Percentiles rank a stretch among this genome's conserved stretches.
Evolutionary conservation across 2,113 vertebrate species (phyloP).

Genomic region (Calypte anna): DNA sequence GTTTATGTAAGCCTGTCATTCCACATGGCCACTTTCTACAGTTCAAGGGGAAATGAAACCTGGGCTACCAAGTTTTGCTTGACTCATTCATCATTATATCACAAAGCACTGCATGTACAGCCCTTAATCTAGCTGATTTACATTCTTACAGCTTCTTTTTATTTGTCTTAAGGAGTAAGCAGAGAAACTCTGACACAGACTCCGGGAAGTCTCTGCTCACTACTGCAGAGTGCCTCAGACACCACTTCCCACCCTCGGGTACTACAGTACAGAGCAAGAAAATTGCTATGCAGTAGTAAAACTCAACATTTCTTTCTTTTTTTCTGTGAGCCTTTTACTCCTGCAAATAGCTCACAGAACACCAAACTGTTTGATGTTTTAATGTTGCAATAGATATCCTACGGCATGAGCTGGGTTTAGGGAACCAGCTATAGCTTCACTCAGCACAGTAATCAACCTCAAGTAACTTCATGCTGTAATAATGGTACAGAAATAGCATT

Average conservation of each 20-base stretch:
- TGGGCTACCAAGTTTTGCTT: background rate
- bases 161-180: background rate
- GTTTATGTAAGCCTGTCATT: background rate
- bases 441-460: slow-evolving; percentile 4
- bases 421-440: background rate
- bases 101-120: background rate
- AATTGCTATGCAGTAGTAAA: background rate
- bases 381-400: slow-evolving; percentile 3
- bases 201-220: background rate
- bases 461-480: background rate
- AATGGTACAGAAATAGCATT: background rate
- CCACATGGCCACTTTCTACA: background rate
- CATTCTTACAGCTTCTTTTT: background rate
- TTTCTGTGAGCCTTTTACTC: slow-evolving; percentile 3
- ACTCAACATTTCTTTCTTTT: background rate
- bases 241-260: background rate
- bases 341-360: slow-evolving; percentile 51
- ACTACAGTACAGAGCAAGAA: background rate
- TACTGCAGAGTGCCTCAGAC: background rate
- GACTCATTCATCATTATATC: background rate
- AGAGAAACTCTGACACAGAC: background rate
- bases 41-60: background rate
- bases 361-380: slow-evolving; percentile 47
- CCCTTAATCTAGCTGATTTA: background rate
- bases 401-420: background rate